phyloP scores from a whole-genome alignment of 2,888 invertebrate species.

The Tolmerus cingulatus region DNA sequence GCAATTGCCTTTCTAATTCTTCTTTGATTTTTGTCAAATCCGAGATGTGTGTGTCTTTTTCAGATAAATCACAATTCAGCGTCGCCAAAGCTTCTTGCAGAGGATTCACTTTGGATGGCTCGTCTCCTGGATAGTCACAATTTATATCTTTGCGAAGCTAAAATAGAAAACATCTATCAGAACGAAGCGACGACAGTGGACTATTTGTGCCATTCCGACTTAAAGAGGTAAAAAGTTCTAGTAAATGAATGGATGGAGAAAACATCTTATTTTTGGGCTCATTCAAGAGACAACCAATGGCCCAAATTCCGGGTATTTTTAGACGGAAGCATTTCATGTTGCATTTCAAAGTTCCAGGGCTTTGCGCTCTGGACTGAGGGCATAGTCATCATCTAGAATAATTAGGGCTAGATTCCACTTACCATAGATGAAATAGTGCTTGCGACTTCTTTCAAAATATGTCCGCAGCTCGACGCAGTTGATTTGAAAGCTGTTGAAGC shows the following conservation, averaged over 20 bases:
- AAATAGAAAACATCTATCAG: conserved; percentile 20
- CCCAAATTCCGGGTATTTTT: neutral
- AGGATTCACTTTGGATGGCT: neutral
- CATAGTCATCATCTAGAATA: neutral
- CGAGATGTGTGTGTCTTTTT: conserved; percentile 27
- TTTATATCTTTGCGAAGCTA: conserved; percentile 32
- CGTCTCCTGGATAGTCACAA: neutral
- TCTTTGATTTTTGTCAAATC: neutral
- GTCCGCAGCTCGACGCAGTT: neutral
- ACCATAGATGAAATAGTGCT: conserved; percentile 39
- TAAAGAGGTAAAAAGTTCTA: neutral
- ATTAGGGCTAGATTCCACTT: conserved; percentile 14
- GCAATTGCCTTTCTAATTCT: neutral
- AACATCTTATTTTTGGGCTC: neutral
- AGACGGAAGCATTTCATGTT: neutral
- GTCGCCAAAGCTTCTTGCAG: conserved; percentile 30
- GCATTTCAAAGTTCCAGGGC: neutral
- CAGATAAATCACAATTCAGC: conserved; percentile 20
- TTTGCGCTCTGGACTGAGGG: neutral
- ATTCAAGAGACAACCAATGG: neutral
- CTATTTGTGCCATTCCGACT: neutral
- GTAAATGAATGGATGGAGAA: neutral
- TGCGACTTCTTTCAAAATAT: conserved; percentile 37
- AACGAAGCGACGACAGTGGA: neutral
- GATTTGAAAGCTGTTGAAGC: neutral